Conservation (phyloP, 1,140 invertebrate species). For the Aphis gossypii region DNA sequence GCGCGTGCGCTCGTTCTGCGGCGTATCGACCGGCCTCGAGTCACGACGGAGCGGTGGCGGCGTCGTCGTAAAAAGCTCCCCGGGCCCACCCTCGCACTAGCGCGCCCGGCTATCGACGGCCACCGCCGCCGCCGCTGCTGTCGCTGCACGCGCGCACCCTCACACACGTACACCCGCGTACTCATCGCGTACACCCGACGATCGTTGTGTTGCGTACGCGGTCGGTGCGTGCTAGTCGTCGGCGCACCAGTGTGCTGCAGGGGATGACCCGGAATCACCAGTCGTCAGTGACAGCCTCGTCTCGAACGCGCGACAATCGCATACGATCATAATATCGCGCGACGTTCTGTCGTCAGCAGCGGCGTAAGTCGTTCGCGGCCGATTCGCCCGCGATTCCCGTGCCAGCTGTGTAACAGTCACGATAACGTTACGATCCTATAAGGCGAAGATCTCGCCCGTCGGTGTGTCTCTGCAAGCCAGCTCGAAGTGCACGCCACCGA, state of each 20-base stretch:
- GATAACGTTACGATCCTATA: neutral
- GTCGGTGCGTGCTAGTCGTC: neutral
- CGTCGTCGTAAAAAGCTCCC: conserved; percentile 51
- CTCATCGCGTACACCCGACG: neutral
- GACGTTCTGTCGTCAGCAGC: neutral
- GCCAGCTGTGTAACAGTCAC: too few relatives aligned
- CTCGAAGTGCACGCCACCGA: neutral
- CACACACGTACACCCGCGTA: neutral
- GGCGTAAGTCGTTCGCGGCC: neutral
- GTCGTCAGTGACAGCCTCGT: neutral
- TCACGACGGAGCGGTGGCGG: neutral
- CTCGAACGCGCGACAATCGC: neutral
- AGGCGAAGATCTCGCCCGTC: too few relatives aligned
- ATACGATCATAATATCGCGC: neutral
- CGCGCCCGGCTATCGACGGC: neutral
- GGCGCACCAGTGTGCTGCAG: conserved; percentile 22
- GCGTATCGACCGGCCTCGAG: conserved; percentile 51
- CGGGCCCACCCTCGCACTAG: conserved; percentile 10
- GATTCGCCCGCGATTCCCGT: neutral
- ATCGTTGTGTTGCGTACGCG: neutral
- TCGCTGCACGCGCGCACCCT: conserved; percentile 5
- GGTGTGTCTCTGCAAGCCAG: neutral
- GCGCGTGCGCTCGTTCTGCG: conserved; percentile 31
- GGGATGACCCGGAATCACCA: conserved; percentile 27
- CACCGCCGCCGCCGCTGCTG: neutral